A percentile compares a stretch with the other conserved stretches of the same genome.
These are phyloP conservation scores for Naja naja DNA, from an alignment of 2,113 vertebrate genomes.

Conservation along the genomic window DNA sequence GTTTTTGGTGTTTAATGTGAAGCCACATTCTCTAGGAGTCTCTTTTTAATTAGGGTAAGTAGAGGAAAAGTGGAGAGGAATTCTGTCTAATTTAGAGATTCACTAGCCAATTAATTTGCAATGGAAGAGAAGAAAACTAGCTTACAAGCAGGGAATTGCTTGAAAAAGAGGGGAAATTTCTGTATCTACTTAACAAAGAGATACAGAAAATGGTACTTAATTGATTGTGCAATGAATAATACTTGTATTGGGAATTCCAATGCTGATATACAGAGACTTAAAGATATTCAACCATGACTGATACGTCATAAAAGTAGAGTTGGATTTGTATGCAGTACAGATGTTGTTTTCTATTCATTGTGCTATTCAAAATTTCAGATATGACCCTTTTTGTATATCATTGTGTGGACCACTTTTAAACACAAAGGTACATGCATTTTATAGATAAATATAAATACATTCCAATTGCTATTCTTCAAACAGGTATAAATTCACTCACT, in stretches of 20 bases:
- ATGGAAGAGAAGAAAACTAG: not conserved
- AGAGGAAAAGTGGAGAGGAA: not conserved
- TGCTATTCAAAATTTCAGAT: not conserved
- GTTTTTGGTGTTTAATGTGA: conserved; percentile 10
- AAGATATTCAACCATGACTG: not conserved
- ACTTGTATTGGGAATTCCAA: not conserved
- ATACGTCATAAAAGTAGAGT: not conserved
- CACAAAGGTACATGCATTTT: not conserved
- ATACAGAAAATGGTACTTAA: not conserved
- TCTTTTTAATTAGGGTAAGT: not conserved
- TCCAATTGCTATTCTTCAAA: not conserved
- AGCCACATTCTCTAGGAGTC: not conserved
- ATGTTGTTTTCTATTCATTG: not conserved
- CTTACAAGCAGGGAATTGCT: not conserved
- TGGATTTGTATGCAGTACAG: not conserved
- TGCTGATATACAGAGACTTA: not conserved
- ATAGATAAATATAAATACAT: not conserved
- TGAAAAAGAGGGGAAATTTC: not conserved
- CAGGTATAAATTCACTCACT: not conserved
- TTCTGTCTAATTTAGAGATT: not conserved
- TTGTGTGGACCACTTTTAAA: not conserved
- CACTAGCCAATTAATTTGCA: not conserved
- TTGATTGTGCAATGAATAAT: not conserved
- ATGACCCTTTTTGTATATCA: not conserved
- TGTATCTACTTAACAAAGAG: not conserved